Evolutionary conservation across 2,888 invertebrate species (phyloP).

Genomic region (Nemotelus pantherinus): DNA sequence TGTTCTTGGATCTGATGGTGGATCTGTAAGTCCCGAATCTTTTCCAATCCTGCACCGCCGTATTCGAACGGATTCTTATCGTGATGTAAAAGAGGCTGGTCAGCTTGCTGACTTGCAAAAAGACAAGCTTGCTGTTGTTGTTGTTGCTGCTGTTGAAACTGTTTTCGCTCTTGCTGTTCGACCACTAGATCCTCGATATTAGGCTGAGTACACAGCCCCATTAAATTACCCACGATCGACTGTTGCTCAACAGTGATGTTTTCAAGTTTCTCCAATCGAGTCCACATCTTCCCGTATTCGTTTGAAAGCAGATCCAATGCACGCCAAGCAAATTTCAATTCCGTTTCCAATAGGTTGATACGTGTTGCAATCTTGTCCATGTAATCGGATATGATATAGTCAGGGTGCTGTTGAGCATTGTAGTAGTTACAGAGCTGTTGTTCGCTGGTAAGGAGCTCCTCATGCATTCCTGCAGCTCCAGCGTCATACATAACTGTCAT

Average conservation of each 20-base stretch:
- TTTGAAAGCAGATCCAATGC: conserved; percentile 89
- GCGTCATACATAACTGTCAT: background rate
- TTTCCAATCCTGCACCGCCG: conserved; percentile 6
- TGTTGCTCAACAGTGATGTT: conserved; percentile 88
- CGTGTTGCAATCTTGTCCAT: conserved; percentile 90
- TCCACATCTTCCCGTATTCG: conserved; percentile 95
- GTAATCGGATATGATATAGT: conserved; percentile 87
- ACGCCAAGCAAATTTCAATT: conserved; percentile 92
- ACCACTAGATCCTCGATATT: conserved; percentile 25
- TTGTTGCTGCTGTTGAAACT: conserved; percentile 51
- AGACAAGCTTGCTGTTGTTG: conserved; percentile 50
- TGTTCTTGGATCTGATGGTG: conserved; percentile 60
- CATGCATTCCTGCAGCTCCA: background rate
- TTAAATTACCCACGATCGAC: conserved; percentile 86
- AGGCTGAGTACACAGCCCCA: conserved; percentile 64
- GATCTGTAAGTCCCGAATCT: conserved; percentile 54
- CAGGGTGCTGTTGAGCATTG: conserved; percentile 69
- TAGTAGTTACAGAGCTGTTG: conserved; percentile 60
- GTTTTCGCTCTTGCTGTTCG: conserved; percentile 19
- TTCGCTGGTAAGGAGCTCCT: conserved; percentile 56
- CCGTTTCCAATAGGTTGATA: conserved; percentile 87
- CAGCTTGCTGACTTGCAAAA: background rate
- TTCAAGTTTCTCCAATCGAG: conserved; percentile 87
- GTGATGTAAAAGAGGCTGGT: background rate
- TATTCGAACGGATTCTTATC: conserved; percentile 33